These are phyloP conservation scores for Leptobrachium ailaonicum DNA, from an alignment of 2,113 vertebrate species.

Conservation along the genomic window DNA sequence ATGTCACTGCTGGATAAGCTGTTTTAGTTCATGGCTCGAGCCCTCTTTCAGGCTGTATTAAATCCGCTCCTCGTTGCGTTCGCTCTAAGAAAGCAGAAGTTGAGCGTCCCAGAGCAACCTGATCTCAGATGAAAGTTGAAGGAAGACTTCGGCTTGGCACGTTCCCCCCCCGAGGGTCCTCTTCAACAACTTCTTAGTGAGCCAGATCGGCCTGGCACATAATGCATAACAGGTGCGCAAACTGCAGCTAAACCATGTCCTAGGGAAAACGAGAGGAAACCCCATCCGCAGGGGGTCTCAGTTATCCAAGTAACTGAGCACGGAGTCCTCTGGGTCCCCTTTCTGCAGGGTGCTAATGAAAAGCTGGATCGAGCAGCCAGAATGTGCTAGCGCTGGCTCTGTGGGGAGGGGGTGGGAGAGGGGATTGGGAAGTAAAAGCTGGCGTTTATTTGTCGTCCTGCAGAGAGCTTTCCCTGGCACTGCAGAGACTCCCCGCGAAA, in stretches of 20 bases:
- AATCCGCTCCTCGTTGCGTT: background rate
- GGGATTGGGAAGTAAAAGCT: slow-evolving; percentile 47
- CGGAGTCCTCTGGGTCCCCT: slow-evolving; percentile 43
- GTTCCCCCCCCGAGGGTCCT: slow-evolving; percentile 11
- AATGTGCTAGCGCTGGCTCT: slow-evolving; percentile 31
- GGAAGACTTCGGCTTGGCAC: slow-evolving; percentile 28
- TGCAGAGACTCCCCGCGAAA: slow-evolving; percentile 7
- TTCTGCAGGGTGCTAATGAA: slow-evolving; percentile 49
- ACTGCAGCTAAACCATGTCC: slow-evolving; percentile 47
- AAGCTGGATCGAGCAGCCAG: slow-evolving; percentile 36
- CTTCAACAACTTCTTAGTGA: slow-evolving; percentile 15
- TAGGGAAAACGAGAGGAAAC: slow-evolving; percentile 47
- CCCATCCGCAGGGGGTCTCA: slow-evolving; percentile 50
- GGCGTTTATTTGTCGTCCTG: slow-evolving; percentile 22
- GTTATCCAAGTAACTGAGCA: slow-evolving; percentile 41
- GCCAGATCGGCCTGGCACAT: slow-evolving; percentile 39
- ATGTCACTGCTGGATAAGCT: background rate
- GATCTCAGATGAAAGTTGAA: slow-evolving; percentile 17
- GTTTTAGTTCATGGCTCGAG: background rate
- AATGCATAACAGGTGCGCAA: slow-evolving; percentile 46
- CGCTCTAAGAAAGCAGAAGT: background rate
- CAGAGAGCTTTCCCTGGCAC: slow-evolving; percentile 14
- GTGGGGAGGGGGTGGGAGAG: slow-evolving; percentile 44
- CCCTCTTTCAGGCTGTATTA: background rate
- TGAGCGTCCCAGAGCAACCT: background rate